Evolutionary conservation across 2,797 vertebrate species (phyloP).

Genomic region (Dicrostonyx torquatus): DNA sequence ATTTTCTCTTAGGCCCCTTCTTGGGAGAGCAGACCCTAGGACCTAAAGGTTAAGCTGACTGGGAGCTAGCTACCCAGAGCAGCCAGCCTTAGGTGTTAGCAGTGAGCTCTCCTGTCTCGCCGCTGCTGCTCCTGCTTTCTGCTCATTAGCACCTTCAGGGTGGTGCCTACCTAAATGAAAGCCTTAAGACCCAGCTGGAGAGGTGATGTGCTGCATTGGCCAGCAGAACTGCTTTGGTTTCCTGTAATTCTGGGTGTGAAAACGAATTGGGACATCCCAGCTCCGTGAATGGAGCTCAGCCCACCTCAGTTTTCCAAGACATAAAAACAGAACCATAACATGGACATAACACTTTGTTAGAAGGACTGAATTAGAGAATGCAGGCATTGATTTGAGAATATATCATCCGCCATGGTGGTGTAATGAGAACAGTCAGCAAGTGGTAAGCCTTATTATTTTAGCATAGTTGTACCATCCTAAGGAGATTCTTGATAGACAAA

Average conservation of each 20-base stretch:
- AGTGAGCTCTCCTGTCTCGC: neutral
- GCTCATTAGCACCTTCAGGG: neutral
- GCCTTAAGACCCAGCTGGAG: neutral
- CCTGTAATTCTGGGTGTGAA: neutral
- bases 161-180: neutral
- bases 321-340: neutral
- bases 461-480: neutral
- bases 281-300: neutral
- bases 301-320: neutral
- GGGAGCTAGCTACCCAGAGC: neutral
- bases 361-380: neutral
- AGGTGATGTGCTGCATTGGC: neutral
- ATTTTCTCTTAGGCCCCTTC: neutral
- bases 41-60: neutral
- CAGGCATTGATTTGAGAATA: neutral
- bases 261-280: neutral
- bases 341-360: neutral
- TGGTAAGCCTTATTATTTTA: neutral
- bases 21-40: neutral
- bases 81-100: neutral
- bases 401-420: neutral
- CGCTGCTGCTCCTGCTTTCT: neutral
- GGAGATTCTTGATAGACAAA: constrained; percentile 20
- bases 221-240: neutral
- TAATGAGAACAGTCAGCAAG: neutral